A percentile compares a stretch with the other conserved stretches of the same genome.
Conservation (phyloP, 2,113 vertebrate genomes). For the Hassar affinis region DNA sequence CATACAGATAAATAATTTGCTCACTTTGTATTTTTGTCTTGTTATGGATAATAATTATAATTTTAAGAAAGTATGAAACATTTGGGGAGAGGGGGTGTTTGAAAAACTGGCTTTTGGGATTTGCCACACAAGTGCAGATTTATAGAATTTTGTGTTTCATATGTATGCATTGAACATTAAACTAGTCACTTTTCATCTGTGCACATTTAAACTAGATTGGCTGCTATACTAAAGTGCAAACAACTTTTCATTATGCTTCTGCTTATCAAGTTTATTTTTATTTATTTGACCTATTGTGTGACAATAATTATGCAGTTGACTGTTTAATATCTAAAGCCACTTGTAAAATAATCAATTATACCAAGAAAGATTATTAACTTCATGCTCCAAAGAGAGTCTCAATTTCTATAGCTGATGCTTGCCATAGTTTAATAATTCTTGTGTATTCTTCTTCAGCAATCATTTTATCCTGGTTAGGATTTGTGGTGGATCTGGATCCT, state of each 20-base stretch:
- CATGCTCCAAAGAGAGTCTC: not conserved
- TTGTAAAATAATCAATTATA: not conserved
- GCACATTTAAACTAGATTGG: conserved; percentile 18
- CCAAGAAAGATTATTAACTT: not conserved
- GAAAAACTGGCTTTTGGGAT: too few relatives aligned
- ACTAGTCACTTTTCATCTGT: not conserved
- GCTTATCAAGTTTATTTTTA: not conserved
- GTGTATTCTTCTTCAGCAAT: not conserved
- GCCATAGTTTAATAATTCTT: not conserved
- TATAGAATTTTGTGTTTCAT: too few relatives aligned
- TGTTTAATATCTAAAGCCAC: not conserved
- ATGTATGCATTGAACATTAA: too few relatives aligned
- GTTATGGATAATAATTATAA: too few relatives aligned
- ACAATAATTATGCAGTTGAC: not conserved
- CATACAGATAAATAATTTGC: too few relatives aligned
- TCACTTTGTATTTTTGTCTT: too few relatives aligned
- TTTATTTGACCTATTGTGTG: not conserved
- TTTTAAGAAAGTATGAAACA: too few relatives aligned
- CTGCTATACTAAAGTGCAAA: conserved; percentile 5
- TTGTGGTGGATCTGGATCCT: not conserved
- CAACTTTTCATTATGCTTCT: not conserved
- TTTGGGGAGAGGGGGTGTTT: too few relatives aligned
- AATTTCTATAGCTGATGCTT: not conserved
- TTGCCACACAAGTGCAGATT: too few relatives aligned
- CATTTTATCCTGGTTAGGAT: not conserved